A percentile compares a stretch with the other conserved stretches of the same genome.
These are phyloP conservation scores for Oxygymnocypris stewartii DNA, from an alignment of 2,113 vertebrate genomes.

Conservation along the genomic window DNA sequence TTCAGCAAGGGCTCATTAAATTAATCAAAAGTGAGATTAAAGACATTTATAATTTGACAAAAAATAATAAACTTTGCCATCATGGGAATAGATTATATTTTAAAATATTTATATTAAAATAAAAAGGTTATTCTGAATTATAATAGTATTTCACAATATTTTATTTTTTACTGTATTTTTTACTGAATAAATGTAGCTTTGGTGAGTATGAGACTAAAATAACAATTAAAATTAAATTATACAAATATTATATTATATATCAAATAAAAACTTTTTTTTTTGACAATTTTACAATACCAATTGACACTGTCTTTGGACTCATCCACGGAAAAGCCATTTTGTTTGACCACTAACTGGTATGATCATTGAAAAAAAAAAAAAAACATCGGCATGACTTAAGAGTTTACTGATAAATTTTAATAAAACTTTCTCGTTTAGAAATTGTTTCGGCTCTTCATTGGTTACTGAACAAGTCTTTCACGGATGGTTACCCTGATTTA, in stretches of 20 bases:
- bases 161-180: background rate
- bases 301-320: background rate
- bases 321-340: background rate
- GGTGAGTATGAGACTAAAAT: background rate
- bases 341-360: background rate
- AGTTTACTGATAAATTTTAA: background rate
- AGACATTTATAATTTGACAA: no score
- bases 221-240: no score
- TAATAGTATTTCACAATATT: background rate
- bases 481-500: constrained; percentile 29
- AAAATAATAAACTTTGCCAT: background rate
- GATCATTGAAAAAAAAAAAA: no score
- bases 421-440: background rate
- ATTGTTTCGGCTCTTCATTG: background rate
- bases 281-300: background rate
- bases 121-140: background rate
- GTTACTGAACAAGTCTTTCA: constrained; percentile 29
- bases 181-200: background rate
- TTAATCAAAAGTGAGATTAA: no score
- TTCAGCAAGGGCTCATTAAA: no score
- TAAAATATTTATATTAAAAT: background rate
- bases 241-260: no score
- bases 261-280: background rate
- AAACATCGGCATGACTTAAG: background rate
- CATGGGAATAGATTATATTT: background rate